A percentile compares a stretch with the other conserved stretches of the same genome.
phyloP scores from a whole-genome alignment of 2,888 invertebrate species.

The Labia minor region DNA sequence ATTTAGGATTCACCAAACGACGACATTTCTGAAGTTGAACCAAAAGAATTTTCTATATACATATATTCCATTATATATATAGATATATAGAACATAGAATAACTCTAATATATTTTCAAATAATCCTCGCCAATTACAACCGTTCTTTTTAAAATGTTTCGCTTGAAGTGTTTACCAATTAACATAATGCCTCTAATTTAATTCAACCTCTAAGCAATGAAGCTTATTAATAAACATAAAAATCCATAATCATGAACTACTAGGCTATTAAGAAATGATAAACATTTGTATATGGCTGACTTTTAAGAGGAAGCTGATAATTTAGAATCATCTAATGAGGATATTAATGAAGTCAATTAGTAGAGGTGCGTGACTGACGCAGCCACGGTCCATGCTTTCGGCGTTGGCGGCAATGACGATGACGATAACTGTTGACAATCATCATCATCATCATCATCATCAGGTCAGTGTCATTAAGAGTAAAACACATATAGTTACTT shows the following conservation, averaged over 20 bases:
- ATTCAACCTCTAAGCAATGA: conserved; percentile 13
- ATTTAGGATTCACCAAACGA: neutral
- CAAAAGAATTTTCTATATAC: neutral
- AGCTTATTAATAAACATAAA: conserved; percentile 13
- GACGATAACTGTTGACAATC: neutral
- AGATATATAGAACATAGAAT: no score
- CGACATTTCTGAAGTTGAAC: neutral
- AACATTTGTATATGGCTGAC: conserved; percentile 1
- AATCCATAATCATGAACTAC: neutral
- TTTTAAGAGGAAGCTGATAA: conserved; percentile 13
- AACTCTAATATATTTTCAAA: neutral
- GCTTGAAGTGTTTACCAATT: neutral
- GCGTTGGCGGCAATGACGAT: neutral
- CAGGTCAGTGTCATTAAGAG: neutral
- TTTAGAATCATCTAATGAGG: conserved; percentile 13
- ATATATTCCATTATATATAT: no score
- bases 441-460: neutral
- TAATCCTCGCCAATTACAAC: neutral
- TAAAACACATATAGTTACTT: no score
- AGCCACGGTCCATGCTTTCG: conserved; percentile 3
- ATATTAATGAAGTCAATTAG: conserved; percentile 13
- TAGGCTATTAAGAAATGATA: neutral
- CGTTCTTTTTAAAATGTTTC: conserved; percentile 4
- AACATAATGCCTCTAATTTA: conserved; percentile 13
- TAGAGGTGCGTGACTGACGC: conserved; percentile 13